Base-by-base conservation (phyloP, 2,888 invertebrate genomes). In the Tetrapedia diversipes region DNA sequence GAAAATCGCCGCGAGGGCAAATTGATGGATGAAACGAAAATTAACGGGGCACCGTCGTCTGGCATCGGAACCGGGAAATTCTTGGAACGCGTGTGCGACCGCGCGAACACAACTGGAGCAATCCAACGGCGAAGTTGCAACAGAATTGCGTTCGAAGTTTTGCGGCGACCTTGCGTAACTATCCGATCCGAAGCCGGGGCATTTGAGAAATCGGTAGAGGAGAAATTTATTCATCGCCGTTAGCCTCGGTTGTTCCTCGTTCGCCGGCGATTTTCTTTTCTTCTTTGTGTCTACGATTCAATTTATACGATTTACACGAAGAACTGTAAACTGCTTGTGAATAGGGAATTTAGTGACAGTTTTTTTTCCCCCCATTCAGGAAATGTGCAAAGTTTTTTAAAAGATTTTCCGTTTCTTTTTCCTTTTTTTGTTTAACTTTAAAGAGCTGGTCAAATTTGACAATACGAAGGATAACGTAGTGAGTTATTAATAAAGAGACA, bases 171-270 rank as follows among this genome's bases (percentile, higher is more conserved):
- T 82, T 82, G 69, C 69, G 82, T 61, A 82, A 82, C 59, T 29
- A 56, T n/a, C n/a, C 66, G 39, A 64, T 39, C 43, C 43, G 70
- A 56, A 63, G 32, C 53, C 16, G 56, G n/a, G n/a, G 67, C 60
- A 73, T 80, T 80, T 67, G 73, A 77, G 67, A 77, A 80, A 80
- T 80, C 80, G 77, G n/a, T 66, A 64, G n/a, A n/a, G 65, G 71
- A 37, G 66, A 71, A 75, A 75, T 65, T 75, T 49, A 54, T 71
- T 65, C 65, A 39, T 64, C 51, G 56, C 61, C 37, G 22, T 53
- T 37, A 34, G 22, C 29, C 43, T 72, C 59, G 24, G 34, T 34
- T 51, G 71, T 59, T 65, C 22, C 56, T 49, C 32, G 43, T 53
- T 57, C 24, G 19, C 41, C n/a, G 22, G 7, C 4, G 7, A 22